Percentiles rank a stretch among this genome's conserved stretches.
Conservation (phyloP, 2,888 invertebrate species). For the Epirrhoe tristata region DNA sequence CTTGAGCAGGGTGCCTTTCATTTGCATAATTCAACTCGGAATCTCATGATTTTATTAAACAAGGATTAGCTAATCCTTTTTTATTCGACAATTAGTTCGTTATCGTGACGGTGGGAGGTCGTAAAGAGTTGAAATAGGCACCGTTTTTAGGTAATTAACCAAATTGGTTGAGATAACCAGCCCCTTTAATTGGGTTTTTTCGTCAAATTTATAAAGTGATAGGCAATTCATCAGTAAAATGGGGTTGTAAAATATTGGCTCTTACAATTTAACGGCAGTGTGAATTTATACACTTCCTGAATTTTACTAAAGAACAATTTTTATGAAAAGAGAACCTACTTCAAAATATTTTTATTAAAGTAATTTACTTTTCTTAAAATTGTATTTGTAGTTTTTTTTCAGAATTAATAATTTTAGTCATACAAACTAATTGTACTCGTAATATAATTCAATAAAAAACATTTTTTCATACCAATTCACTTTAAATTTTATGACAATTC, state of each 20-base stretch:
- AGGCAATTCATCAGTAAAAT: conserved; percentile 52
- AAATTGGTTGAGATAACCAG: conserved; percentile 73
- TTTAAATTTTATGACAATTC: conserved; percentile 13
- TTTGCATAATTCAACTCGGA: conserved; percentile 79
- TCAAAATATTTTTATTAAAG: too few species aligned
- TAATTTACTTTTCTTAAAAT: too few species aligned
- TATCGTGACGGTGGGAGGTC: conserved; percentile 76
- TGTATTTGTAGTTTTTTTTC: too few species aligned
- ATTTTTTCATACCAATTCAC: conserved; percentile 1
- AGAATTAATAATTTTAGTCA: background rate
- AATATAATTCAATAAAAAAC: background rate
- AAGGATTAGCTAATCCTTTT: conserved; percentile 83
- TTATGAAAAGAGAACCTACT: background rate
- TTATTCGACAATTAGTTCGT: conserved; percentile 84
- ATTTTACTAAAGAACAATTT: background rate
- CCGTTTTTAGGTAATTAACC: conserved; percentile 78
- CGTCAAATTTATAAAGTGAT: conserved; percentile 60
- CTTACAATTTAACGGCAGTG: conserved; percentile 20
- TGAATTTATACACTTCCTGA: conserved; percentile 5
- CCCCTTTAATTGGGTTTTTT: conserved; percentile 65
- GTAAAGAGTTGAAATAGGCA: conserved; percentile 82
- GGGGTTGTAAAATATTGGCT: conserved; percentile 36
- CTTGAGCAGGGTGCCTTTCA: conserved; percentile 50
- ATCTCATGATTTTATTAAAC: conserved; percentile 84
- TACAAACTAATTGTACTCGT: background rate